Evolutionary conservation across 2,888 invertebrate genomes (phyloP).

Genomic region (Iselma pallidipennis): DNA sequence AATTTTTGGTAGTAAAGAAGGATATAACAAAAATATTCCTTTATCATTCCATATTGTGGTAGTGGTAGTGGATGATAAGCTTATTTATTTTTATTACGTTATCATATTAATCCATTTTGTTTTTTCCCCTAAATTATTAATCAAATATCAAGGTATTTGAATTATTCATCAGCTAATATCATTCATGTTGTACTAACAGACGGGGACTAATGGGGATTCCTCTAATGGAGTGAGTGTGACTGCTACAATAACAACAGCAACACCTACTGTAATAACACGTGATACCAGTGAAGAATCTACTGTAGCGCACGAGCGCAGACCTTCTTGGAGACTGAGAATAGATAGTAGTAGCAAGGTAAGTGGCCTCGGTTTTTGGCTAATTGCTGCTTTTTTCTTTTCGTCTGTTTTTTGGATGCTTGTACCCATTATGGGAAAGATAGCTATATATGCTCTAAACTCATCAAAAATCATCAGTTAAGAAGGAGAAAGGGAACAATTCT

Average conservation of each 20-base stretch:
- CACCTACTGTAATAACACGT: slow-evolving; percentile 54
- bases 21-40: too few species aligned
- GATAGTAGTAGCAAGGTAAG: slow-evolving; percentile 90
- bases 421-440: too few species aligned
- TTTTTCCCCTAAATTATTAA: too few species aligned
- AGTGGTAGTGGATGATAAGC: too few species aligned
- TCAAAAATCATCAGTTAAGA: neutral
- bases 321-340: slow-evolving; percentile 89
- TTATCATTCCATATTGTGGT: neutral
- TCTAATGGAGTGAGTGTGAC: slow-evolving; percentile 54
- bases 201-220: slow-evolving; percentile 47
- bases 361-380: neutral
- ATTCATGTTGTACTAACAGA: slow-evolving; percentile 42
- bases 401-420: neutral
- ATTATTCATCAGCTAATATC: slow-evolving; percentile 10
- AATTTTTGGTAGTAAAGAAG: too few species aligned
- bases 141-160: neutral
- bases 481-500: neutral
- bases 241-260: slow-evolving; percentile 62
- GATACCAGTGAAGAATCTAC: slow-evolving; percentile 39
- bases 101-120: neutral
- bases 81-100: neutral
- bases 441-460: neutral
- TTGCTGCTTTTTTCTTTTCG: neutral
- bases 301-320: slow-evolving; percentile 72